phyloP scores from a whole-genome alignment of 2,113 vertebrate species.

The Anser cygnoides region DNA sequence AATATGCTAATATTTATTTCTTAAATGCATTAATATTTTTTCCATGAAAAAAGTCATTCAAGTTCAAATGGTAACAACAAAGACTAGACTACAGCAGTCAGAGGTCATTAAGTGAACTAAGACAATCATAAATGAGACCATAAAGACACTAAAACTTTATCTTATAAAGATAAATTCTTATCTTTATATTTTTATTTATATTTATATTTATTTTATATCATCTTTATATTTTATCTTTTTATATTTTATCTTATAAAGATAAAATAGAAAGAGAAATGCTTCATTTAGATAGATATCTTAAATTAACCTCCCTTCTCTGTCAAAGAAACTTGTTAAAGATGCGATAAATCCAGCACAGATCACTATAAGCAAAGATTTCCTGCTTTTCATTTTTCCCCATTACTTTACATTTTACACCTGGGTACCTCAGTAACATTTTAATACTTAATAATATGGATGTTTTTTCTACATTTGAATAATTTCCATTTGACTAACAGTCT shows the following conservation, averaged over 20 bases:
- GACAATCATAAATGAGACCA: background rate
- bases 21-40: background rate
- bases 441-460: background rate
- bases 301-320: background rate
- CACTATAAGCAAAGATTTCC: background rate
- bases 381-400: background rate
- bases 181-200: no score
- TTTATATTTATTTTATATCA: no score
- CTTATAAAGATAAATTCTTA: background rate
- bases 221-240: no score
- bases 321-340: background rate
- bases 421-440: background rate
- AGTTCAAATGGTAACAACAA: background rate
- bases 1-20: background rate
- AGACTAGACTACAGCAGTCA: background rate
- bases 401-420: background rate
- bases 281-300: background rate
- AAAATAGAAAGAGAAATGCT: background rate
- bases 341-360: background rate
- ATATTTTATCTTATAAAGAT: no score
- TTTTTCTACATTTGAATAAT: background rate
- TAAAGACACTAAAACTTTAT: background rate
- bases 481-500: background rate
- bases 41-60: background rate
- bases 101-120: background rate